Conservation (phyloP, 1,140 invertebrate genomes). For the Coptotermes formosanus region DNA sequence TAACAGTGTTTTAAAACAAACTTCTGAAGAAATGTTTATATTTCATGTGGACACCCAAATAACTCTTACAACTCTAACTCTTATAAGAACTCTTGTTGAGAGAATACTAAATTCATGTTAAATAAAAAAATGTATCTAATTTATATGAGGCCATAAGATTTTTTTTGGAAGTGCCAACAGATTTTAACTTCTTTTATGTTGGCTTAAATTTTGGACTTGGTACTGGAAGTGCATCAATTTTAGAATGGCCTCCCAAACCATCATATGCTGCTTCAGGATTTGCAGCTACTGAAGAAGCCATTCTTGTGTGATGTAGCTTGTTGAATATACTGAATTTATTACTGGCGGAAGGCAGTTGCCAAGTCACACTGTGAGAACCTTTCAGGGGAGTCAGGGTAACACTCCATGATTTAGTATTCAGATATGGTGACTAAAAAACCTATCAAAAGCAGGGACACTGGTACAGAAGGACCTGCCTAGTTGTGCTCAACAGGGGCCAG, state of each 20-base stretch:
- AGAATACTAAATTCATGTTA: neutral
- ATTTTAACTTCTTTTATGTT: constrained; percentile 31
- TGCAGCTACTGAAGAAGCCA: constrained; percentile 12
- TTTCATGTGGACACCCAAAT: no score
- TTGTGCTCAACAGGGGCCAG: no score
- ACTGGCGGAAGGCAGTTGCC: neutral
- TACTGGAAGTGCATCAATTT: constrained; percentile 41
- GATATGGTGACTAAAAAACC: neutral
- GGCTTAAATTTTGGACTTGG: constrained; percentile 36
- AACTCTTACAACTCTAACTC: no score
- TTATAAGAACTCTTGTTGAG: neutral
- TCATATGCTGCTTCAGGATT: constrained; percentile 39
- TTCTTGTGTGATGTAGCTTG: neutral
- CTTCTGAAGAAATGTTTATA: no score
- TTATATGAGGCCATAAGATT: neutral
- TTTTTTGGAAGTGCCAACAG: neutral
- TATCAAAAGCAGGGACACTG: no score
- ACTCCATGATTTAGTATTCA: constrained; percentile 17
- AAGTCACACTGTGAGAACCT: neutral
- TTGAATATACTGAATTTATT: constrained; percentile 1
- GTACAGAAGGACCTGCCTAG: no score
- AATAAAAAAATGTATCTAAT: constrained; percentile 9
- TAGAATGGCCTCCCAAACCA: constrained; percentile 47
- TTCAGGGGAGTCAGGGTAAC: constrained; percentile 14
- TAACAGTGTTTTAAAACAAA: no score